These are phyloP conservation scores for Diaprepes abbreviatus DNA, from an alignment of 2,888 invertebrate genomes.

Conservation along the genomic window DNA sequence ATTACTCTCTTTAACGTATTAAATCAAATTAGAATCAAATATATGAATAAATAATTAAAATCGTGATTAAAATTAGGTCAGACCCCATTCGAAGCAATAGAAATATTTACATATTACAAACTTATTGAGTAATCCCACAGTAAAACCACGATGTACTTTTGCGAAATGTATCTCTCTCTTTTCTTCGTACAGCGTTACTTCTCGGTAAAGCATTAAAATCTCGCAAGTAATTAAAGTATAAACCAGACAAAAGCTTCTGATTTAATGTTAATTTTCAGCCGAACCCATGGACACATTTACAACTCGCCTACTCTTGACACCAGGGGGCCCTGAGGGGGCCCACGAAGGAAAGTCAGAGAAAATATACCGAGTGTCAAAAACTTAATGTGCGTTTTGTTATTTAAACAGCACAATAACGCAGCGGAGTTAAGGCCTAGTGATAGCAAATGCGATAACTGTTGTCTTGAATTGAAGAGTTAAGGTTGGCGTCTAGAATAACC, in stretches of 20 bases:
- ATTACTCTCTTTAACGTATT: too few species aligned
- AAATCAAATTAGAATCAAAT: too few species aligned
- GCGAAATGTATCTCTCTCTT: not conserved
- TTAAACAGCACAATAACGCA: constrained; percentile 33
- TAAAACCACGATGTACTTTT: too few species aligned
- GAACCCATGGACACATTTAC: constrained; percentile 28
- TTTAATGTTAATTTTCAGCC: constrained; percentile 36
- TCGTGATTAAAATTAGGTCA: too few species aligned
- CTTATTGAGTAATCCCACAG: too few species aligned
- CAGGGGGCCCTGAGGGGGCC: constrained; percentile 15
- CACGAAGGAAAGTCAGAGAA: constrained; percentile 25
- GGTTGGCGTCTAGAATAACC: constrained; percentile 8
- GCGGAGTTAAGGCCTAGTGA: constrained; percentile 18
- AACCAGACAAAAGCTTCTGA: constrained; percentile 33
- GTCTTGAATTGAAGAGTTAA: constrained; percentile 17
- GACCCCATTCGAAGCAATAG: too few species aligned
- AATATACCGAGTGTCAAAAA: constrained; percentile 41
- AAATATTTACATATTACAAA: too few species aligned
- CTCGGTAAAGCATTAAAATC: constrained; percentile 7
- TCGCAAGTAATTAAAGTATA: constrained; percentile 34
- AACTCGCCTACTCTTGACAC: constrained; percentile 33
- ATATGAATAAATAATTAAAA: too few species aligned
- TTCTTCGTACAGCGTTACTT: not conserved
- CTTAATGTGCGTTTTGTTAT: constrained; percentile 38
- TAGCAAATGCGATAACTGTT: constrained; percentile 27